These are phyloP conservation scores for Athene cunicularia DNA, from an alignment of 2,113 vertebrate species.

Conservation along the genomic window DNA sequence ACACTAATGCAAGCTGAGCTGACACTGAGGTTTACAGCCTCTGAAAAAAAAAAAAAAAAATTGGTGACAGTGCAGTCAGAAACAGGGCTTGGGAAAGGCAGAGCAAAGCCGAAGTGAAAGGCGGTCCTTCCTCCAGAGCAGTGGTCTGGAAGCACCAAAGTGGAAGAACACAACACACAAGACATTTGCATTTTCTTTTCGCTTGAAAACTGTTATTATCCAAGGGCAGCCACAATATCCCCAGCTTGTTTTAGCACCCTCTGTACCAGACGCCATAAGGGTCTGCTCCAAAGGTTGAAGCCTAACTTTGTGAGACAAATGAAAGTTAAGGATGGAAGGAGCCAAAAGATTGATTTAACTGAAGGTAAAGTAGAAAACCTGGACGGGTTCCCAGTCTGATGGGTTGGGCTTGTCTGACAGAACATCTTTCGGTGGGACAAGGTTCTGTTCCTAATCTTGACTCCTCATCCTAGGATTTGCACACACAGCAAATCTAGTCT, in stretches of 20 bases:
- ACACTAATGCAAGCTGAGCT: background rate
- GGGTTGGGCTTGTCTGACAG: background rate
- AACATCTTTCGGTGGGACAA: background rate
- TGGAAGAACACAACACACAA: background rate
- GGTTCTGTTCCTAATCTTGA: background rate
- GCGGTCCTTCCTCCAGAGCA: background rate
- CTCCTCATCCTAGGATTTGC: background rate
- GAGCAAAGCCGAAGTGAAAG: background rate
- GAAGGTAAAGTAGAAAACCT: background rate
- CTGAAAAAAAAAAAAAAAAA: background rate
- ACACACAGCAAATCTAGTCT: background rate
- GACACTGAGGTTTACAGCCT: background rate
- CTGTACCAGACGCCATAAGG: background rate
- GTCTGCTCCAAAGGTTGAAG: background rate
- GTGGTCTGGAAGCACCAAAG: background rate
- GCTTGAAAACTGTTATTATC: background rate
- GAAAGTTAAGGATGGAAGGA: background rate
- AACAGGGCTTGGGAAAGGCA: background rate
- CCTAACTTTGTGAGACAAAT: background rate
- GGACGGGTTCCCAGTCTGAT: background rate
- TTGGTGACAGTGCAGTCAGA: background rate
- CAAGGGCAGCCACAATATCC: background rate
- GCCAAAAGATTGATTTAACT: background rate
- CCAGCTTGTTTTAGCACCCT: background rate
- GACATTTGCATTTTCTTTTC: background rate